phyloP scores from a whole-genome alignment of 2,888 invertebrate genomes.

The Cerastis leucographa region DNA sequence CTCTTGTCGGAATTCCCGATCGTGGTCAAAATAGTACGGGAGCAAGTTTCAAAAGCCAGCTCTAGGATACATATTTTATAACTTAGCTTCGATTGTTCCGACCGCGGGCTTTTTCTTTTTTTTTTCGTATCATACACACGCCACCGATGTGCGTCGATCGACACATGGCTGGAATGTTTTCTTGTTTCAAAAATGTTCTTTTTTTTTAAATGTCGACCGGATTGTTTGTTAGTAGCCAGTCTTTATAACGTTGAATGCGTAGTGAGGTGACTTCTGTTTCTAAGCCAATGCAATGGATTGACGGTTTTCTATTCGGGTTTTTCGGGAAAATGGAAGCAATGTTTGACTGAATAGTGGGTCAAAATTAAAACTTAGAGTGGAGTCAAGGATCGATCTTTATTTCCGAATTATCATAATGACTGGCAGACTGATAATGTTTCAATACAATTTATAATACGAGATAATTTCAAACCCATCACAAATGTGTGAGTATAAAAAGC shows the following conservation, averaged over 20 bases:
- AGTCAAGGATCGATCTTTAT: not conserved
- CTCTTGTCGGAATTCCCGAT: constrained; percentile 84
- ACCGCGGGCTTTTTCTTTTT: constrained; percentile 79
- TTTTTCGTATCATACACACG: constrained; percentile 82
- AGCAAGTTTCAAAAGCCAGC: constrained; percentile 87
- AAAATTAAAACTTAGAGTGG: not conserved
- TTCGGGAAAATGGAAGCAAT: not conserved
- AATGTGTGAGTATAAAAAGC: not conserved
- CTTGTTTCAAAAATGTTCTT: constrained; percentile 69
- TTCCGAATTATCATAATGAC: not conserved
- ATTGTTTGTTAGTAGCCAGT: constrained; percentile 81
- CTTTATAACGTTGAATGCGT: constrained; percentile 70
- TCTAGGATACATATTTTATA: constrained; percentile 89
- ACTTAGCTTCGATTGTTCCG: constrained; percentile 90
- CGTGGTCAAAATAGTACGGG: constrained; percentile 87
- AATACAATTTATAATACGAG: not conserved
- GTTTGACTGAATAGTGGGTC: not conserved
- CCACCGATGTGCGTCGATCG: constrained; percentile 85
- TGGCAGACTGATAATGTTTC: not conserved
- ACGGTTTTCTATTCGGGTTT: constrained; percentile 21
- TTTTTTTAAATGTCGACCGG: constrained; percentile 78
- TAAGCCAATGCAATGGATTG: constrained; percentile 25
- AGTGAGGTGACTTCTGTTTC: constrained; percentile 49
- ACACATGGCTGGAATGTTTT: constrained; percentile 82
- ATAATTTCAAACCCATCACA: not conserved